These are phyloP conservation scores for Cryptus viduatorius DNA, from an alignment of 2,888 invertebrate genomes.

Conservation along the genomic window DNA sequence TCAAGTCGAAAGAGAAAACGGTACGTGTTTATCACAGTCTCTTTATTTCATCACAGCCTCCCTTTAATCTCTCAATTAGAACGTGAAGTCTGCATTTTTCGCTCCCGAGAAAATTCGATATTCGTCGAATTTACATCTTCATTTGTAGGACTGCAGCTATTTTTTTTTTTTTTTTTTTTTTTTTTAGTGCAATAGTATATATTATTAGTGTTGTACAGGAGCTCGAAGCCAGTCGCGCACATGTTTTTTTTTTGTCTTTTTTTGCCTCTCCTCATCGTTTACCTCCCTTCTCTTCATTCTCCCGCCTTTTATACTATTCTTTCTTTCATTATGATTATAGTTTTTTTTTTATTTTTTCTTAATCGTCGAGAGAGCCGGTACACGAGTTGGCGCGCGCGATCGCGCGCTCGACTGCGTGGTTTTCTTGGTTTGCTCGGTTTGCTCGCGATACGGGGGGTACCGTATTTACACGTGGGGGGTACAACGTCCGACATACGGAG, in stretches of 20 bases:
- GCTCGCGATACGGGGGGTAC: constrained; percentile 72
- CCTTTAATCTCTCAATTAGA: constrained; percentile 66
- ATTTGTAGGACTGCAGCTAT: not conserved
- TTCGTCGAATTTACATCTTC: not conserved
- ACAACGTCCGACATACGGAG: constrained; percentile 80
- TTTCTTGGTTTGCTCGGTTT: constrained; percentile 73
- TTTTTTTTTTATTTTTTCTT: constrained; percentile 39
- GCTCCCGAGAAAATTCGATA: not conserved
- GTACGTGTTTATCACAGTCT: constrained; percentile 6
- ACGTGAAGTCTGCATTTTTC: constrained; percentile 28
- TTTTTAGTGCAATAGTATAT: not conserved
- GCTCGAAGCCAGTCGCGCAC: constrained; percentile 13
- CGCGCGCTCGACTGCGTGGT: constrained; percentile 63
- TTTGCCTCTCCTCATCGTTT: constrained; percentile 3
- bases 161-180: too few species aligned
- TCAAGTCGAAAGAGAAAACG: constrained; percentile 42
- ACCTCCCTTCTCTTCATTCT: constrained; percentile 16
- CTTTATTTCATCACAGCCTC: constrained; percentile 14
- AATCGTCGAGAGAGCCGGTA: constrained; percentile 52
- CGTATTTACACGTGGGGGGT: constrained; percentile 81
- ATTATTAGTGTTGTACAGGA: constrained; percentile 24
- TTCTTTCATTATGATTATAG: constrained; percentile 51
- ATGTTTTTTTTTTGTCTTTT: constrained; percentile 33
- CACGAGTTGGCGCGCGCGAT: constrained; percentile 58
- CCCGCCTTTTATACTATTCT: constrained; percentile 49